Conservation (phyloP, 2,888 invertebrate genomes). For the Orthosia gothica region DNA sequence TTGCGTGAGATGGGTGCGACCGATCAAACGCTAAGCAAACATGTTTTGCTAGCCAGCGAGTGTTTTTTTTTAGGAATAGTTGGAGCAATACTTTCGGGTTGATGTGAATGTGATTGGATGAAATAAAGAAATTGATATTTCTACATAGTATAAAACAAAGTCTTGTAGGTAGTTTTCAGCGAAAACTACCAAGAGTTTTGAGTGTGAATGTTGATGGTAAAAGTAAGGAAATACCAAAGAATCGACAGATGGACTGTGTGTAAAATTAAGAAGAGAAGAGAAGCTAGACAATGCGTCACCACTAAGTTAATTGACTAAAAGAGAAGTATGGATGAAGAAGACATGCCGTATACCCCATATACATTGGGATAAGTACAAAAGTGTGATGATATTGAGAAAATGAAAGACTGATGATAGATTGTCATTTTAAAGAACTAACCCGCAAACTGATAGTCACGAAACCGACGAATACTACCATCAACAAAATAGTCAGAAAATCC, state of each 20-base stretch:
- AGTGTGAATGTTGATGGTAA: not conserved
- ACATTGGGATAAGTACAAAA: not conserved
- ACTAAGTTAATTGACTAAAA: too few species aligned
- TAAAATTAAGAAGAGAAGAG: too few species aligned
- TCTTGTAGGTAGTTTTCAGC: too few species aligned
- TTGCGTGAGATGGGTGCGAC: constrained; percentile 79
- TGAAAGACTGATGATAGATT: too few species aligned
- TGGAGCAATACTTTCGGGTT: not conserved
- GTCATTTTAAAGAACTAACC: not conserved
- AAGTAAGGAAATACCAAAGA: too few species aligned
- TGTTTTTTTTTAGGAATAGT: constrained; percentile 18
- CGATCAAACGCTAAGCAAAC: constrained; percentile 78
- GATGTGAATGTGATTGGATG: not conserved
- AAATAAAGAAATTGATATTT: not conserved
- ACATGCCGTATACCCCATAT: not conserved
- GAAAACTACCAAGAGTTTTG: not conserved
- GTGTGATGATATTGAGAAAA: not conserved
- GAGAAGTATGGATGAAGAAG: too few species aligned
- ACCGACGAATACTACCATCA: not conserved
- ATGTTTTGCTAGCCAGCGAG: constrained; percentile 61
- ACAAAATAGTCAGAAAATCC: not conserved
- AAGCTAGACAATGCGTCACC: too few species aligned
- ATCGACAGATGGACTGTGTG: too few species aligned
- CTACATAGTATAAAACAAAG: too few species aligned
- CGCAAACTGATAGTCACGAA: not conserved